Conservation (phyloP, 2,888 invertebrate genomes). For the Scrobipalpa costella region DNA sequence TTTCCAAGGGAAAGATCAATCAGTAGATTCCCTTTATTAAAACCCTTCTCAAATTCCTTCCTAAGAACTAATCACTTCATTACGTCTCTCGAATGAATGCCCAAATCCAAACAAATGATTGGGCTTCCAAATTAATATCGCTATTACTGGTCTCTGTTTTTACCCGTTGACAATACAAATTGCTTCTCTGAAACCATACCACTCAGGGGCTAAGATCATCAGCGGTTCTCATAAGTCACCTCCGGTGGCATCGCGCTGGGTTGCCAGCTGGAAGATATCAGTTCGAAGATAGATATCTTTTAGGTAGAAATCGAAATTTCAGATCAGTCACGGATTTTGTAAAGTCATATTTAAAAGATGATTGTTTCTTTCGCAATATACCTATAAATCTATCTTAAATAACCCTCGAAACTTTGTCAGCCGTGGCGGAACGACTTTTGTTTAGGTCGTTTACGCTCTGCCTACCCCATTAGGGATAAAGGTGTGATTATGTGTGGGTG, state of each 20-base stretch:
- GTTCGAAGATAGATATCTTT: neutral
- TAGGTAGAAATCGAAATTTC: neutral
- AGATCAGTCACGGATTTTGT: no score
- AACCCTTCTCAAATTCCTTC: neutral
- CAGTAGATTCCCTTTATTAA: no score
- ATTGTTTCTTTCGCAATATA: no score
- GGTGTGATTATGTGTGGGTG: no score
- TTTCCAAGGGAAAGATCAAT: no score
- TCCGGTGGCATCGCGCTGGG: neutral
- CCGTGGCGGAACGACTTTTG: no score
- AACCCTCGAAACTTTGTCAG: no score
- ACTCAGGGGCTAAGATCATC: conserved; percentile 18
- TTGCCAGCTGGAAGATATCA: neutral
- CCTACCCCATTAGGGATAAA: no score
- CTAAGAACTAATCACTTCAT: neutral
- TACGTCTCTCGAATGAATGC: neutral
- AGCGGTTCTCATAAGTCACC: conserved; percentile 16
- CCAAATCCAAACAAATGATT: conserved; percentile 16
- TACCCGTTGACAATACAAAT: conserved; percentile 15
- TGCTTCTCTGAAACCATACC: conserved; percentile 1
- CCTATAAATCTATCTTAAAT: no score
- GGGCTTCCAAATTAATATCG: conserved; percentile 1
- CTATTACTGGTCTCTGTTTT: conserved; percentile 1
- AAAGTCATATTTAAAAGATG: no score
- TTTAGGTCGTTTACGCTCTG: no score